These are phyloP conservation scores for Polyodon spathula DNA, from an alignment of 2,113 vertebrate species.

Conservation along the genomic window DNA sequence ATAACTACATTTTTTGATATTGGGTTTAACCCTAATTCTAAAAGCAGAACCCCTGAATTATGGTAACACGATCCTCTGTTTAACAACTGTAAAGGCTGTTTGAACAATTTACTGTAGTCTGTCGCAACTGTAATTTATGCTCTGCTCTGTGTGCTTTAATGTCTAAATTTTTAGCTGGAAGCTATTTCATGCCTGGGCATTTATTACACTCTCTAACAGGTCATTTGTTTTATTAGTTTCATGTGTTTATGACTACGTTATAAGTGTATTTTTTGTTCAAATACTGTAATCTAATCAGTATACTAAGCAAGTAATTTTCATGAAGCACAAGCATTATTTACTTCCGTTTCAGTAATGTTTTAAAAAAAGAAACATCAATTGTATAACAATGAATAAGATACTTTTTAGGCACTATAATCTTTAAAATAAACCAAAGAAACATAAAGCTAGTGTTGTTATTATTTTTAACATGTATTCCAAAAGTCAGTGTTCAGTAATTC, in stretches of 20 bases:
- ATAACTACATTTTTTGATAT: no score
- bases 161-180: conserved; percentile 8
- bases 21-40: no score
- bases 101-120: not conserved
- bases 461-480: no score
- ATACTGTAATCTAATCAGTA: conserved; percentile 4
- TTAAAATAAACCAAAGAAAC: no score
- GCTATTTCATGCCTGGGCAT: conserved; percentile 14
- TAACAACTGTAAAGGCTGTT: conserved; percentile 5
- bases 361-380: not conserved
- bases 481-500: no score
- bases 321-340: conserved; percentile 2
- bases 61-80: not conserved
- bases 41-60: not conserved
- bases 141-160: conserved; percentile 4
- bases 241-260: conserved; percentile 18
- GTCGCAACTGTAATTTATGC: conserved; percentile 6
- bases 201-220: not conserved
- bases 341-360: conserved; percentile 1
- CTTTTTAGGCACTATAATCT: not conserved
- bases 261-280: not conserved
- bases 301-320: conserved; percentile 1
- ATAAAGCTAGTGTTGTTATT: no score
- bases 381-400: conserved; percentile 1
- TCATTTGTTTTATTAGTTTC: conserved; percentile 3